Evolutionary conservation across 1,140 invertebrate genomes (phyloP).

Genomic region (Ceratosolen fusciceps): DNA sequence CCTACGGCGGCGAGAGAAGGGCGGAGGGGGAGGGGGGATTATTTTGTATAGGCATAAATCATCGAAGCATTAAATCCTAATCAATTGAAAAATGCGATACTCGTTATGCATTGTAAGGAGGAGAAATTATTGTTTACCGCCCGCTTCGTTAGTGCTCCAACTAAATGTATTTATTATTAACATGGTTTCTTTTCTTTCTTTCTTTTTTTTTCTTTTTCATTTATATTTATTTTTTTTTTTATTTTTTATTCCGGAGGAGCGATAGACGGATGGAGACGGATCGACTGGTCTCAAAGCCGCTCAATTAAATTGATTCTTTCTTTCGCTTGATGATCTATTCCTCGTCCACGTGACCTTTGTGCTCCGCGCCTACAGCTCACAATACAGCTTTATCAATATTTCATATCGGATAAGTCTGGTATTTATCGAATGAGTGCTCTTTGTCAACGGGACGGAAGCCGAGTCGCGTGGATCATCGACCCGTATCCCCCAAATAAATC

Average conservation of each 20-base stretch:
- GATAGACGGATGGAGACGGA: too few species aligned
- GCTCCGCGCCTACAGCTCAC: not conserved
- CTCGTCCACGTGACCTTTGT: not conserved
- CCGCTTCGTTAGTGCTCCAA: too few species aligned
- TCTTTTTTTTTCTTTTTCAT: not conserved
- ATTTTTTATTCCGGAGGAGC: not conserved
- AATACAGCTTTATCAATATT: slow-evolving; percentile 11
- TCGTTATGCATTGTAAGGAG: too few species aligned
- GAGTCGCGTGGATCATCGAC: too few species aligned
- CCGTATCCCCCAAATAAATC: too few species aligned
- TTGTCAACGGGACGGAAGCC: too few species aligned
- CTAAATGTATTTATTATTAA: too few species aligned
- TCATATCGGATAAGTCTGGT: slow-evolving; percentile 16
- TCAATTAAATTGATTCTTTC: slow-evolving; percentile 27
- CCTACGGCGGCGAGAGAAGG: too few species aligned
- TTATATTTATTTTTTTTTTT: not conserved
- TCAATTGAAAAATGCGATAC: too few species aligned
- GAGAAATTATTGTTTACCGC: too few species aligned
- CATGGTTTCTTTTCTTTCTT: not conserved
- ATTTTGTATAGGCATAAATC: too few species aligned
- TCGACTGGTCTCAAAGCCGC: too few species aligned
- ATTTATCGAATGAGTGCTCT: slow-evolving; percentile 26
- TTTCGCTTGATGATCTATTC: not conserved
- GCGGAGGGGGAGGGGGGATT: slow-evolving; percentile 41
- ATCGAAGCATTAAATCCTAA: not conserved